Conservation (phyloP, 1,140 invertebrate genomes). For the Zaprionus tsacasi region DNA sequence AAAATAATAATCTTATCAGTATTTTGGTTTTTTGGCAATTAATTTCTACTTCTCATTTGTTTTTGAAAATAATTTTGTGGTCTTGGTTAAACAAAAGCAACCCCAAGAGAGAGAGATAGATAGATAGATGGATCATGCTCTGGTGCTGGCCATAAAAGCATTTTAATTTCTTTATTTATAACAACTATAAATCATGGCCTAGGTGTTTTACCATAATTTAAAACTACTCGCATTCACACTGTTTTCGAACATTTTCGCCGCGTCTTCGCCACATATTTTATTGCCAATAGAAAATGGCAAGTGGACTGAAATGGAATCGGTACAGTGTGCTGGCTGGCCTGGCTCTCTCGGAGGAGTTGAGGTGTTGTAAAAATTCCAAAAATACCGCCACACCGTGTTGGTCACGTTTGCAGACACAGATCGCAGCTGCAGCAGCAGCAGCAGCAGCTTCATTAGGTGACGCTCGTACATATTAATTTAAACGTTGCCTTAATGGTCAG, state of each 20-base stretch:
- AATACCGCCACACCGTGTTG: slow-evolving; percentile 67
- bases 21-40: slow-evolving; percentile 69
- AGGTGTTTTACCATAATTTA: slow-evolving; percentile 77
- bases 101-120: neutral
- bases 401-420: slow-evolving; percentile 55
- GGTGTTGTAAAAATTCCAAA: slow-evolving; percentile 80
- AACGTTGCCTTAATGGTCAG: slow-evolving; percentile 64
- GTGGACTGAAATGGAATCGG: slow-evolving; percentile 27
- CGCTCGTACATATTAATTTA: slow-evolving; percentile 80
- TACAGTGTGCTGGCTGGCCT: slow-evolving; percentile 49
- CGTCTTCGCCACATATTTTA: slow-evolving; percentile 34
- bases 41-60: slow-evolving; percentile 47
- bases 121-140: slow-evolving; percentile 18
- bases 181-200: slow-evolving; percentile 76
- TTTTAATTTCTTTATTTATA: slow-evolving; percentile 83
- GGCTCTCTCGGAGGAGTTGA: slow-evolving; percentile 37
- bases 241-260: slow-evolving; percentile 52
- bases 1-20: slow-evolving; percentile 70
- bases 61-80: slow-evolving; percentile 9
- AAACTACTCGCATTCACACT: slow-evolving; percentile 72
- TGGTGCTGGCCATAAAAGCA: slow-evolving; percentile 68
- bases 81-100: slow-evolving; percentile 24
- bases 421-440: slow-evolving; percentile 41
- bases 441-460: slow-evolving; percentile 75
- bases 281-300: slow-evolving; percentile 57